Percentiles rank a stretch among this genome's conserved stretches.
These are phyloP conservation scores for Tachyglossus aculeatus DNA, from an alignment of 2,797 vertebrate species.

Conservation along the genomic window DNA sequence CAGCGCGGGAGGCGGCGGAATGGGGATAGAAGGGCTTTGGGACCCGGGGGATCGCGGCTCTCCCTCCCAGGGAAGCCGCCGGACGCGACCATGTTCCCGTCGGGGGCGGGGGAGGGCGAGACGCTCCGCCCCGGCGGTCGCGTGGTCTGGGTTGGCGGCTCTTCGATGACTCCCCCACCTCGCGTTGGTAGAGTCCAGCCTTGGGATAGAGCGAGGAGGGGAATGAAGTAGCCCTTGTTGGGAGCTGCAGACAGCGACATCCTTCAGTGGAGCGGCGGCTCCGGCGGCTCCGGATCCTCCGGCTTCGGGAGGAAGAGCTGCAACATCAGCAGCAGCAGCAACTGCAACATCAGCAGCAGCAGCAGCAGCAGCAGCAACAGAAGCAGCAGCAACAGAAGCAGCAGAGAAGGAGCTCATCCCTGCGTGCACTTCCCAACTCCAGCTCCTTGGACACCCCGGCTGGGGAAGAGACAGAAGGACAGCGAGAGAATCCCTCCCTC, in stretches of 20 bases:
- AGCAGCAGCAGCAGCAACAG: not conserved
- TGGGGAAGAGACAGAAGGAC: not conserved
- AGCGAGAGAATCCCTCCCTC: not conserved
- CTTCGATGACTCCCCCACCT: constrained; percentile 37
- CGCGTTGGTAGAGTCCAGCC: constrained; percentile 65
- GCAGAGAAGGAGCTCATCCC: constrained; percentile 14
- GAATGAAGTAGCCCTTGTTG: constrained; percentile 62
- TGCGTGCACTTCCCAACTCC: constrained; percentile 50
- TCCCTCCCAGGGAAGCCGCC: constrained; percentile 52
- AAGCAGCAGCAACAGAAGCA: not conserved
- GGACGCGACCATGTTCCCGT: constrained; percentile 70
- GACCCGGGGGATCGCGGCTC: constrained; percentile 48
- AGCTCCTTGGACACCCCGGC: constrained; percentile 1
- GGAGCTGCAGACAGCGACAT: constrained; percentile 37
- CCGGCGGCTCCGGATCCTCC: not conserved
- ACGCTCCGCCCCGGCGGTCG: constrained; percentile 41
- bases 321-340: not conserved
- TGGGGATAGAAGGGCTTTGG: not conserved
- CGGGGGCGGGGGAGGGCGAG: constrained; percentile 38
- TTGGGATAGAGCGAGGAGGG: constrained; percentile 60
- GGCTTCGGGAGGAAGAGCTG: constrained; percentile 24
- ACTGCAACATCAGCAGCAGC: constrained; percentile 28
- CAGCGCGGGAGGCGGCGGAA: not conserved
- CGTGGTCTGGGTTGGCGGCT: not conserved
- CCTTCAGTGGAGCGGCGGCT: constrained; percentile 20